Evolutionary conservation across 1,140 invertebrate species (phyloP).

Genomic region (Saccostrea cuccullata): DNA sequence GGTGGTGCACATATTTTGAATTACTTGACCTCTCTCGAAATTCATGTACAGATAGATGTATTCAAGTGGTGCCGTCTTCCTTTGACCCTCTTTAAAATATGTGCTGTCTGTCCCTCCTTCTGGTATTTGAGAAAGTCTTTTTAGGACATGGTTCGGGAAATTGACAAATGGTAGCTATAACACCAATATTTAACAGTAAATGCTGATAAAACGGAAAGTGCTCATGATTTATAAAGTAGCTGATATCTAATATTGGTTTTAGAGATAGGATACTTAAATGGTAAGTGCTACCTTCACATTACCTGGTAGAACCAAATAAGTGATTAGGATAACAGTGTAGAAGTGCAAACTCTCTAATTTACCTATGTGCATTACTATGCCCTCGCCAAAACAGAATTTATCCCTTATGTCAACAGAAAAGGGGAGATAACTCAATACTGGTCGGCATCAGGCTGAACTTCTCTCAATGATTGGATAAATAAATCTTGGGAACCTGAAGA

Average conservation of each 20-base stretch:
- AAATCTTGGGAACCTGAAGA: background rate
- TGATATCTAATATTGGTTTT: conserved; percentile 38
- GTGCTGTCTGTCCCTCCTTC: background rate
- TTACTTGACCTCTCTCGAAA: background rate
- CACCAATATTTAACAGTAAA: background rate
- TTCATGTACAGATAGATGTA: background rate
- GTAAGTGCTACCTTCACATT: conserved; percentile 23
- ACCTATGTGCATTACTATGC: conserved; percentile 27
- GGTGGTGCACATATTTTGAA: background rate
- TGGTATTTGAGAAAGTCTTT: background rate
- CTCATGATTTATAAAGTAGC: conserved; percentile 32
- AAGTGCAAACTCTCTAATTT: conserved; percentile 1
- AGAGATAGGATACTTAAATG: background rate
- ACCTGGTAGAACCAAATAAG: background rate
- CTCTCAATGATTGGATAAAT: conserved; percentile 2
- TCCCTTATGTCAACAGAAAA: conserved; percentile 4
- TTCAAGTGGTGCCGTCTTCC: conserved; percentile 4
- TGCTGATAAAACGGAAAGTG: conserved; percentile 19
- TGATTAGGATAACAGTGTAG: conserved; percentile 4
- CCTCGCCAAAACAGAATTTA: conserved; percentile 7
- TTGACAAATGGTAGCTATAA: conserved; percentile 2
- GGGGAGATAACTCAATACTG: conserved; percentile 19
- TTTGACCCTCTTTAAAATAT: background rate
- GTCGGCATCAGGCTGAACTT: background rate
- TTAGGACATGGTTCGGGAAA: conserved; percentile 6